Base-by-base conservation (phyloP, 2,113 vertebrate species). In the Artemisiospiza belli region DNA sequence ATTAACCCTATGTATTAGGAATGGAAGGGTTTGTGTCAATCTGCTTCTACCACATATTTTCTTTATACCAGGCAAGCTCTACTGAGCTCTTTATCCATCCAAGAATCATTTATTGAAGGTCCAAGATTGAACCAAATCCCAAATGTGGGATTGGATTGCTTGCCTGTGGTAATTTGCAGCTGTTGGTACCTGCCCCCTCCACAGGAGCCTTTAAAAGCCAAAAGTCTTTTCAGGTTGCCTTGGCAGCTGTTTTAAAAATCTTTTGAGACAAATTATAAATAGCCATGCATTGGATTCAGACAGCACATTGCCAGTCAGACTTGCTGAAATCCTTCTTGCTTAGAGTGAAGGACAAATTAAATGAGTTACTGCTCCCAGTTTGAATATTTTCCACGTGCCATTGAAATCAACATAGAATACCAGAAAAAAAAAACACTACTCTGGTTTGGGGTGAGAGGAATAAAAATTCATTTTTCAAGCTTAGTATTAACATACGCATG, bases 281-380 rank as follows among this genome's bases (percentile, higher is more conserved):
- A 66, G 46, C 35, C 15, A 24, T 17, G 20, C 20, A 20, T 30
- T 83, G n/a, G 46, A 66, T 80, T 43, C 75, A 80, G 64, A 39
- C 25, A 80, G 12, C 59, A 35, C 1, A 24, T 24, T 66, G 63
- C 51, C 88, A 69, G 46, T 69, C 58, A 82, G 59, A 63, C 31
- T 74, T 63, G 57, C 19, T 47, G 64, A 94, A 87, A 78, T 63
- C 17, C 37, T 59, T 9, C 46, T 95, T 87, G 62, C 37, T 39
- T 68, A 37, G 66, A 85, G 9, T 37, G 73, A 81, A 89, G 66
- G 66, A 89, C 93, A 89, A 92, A 78, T n/a, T 79, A 90, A 90
- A 85, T 77, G 43, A 67, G 6, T 78, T 92, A 84, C 35, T 81
- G 33, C 28, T 70, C 72, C 61, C 85, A 88, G 43, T 63, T 55